A percentile compares a stretch with the other conserved stretches of the same genome.
Conservation (phyloP, 92 coral and sea anemone genomes). For the Parazoanthus darwini region DNA sequence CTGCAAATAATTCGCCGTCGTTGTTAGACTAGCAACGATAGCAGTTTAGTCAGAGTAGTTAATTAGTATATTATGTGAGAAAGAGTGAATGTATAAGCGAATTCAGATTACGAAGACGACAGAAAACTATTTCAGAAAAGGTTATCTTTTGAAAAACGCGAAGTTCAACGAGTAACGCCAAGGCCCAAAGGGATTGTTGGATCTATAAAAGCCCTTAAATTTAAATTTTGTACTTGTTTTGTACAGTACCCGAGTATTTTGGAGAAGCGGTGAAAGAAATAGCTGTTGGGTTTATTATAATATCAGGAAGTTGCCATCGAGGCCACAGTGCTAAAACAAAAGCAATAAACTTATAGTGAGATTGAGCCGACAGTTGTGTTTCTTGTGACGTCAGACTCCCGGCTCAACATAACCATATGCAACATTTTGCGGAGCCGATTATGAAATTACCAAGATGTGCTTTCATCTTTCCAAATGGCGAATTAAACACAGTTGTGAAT, state of each 20-base stretch:
- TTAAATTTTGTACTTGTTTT: too few relatives aligned
- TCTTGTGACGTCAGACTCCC: neutral
- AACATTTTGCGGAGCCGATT: neutral
- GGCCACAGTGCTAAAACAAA: neutral
- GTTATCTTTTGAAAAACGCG: too few relatives aligned
- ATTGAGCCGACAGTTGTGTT: neutral
- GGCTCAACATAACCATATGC: neutral
- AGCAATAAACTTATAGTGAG: too few relatives aligned
- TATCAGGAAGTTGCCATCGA: neutral
- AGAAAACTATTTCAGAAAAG: neutral
- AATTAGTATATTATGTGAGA: neutral
- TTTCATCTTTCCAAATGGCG: neutral
- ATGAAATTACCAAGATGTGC: neutral
- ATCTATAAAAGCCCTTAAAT: too few relatives aligned
- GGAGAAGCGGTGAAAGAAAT: neutral
- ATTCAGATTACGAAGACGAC: neutral
- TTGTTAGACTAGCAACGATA: constrained; percentile 24
- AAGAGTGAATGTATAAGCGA: neutral
- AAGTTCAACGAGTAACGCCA: too few relatives aligned
- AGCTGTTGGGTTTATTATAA: neutral
- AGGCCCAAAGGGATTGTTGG: too few relatives aligned
- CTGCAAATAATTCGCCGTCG: constrained; percentile 9
- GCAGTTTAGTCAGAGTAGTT: neutral
- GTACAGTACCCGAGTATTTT: too few relatives aligned
- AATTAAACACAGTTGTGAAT: neutral